These are phyloP conservation scores for Tipula lateralis DNA, from an alignment of 2,888 invertebrate species.

Conservation along the genomic window DNA sequence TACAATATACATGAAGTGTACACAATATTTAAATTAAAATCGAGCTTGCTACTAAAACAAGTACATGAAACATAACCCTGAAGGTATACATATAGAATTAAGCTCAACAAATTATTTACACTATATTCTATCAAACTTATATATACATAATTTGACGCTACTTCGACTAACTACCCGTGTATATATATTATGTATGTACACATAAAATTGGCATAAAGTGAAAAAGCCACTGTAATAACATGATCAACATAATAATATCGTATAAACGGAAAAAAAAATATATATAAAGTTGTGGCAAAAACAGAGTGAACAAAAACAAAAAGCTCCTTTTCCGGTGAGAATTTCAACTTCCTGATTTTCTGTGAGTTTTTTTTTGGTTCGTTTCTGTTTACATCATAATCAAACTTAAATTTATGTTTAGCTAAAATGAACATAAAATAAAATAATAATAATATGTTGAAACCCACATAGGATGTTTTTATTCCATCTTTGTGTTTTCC, in stretches of 20 bases:
- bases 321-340: conserved; percentile 13
- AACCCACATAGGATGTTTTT: not conserved
- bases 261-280: not conserved
- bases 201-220: not conserved
- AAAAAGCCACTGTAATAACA: not conserved
- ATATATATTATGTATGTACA: not conserved
- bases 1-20: not conserved
- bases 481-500: not conserved
- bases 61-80: not conserved
- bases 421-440: not conserved
- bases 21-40: not conserved
- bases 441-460: not conserved
- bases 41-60: not conserved
- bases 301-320: not conserved
- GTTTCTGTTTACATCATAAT: not conserved
- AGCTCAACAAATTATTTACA: not conserved
- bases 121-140: not conserved
- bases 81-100: not conserved
- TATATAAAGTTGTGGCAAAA: not conserved
- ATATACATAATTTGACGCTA: not conserved
- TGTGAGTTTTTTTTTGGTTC: not conserved
- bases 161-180: not conserved
- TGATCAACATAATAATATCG: not conserved
- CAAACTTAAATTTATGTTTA: conserved; percentile 9
- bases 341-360: not conserved